phyloP scores from a whole-genome alignment of 2,888 invertebrate genomes.

The Norana najaformis region DNA sequence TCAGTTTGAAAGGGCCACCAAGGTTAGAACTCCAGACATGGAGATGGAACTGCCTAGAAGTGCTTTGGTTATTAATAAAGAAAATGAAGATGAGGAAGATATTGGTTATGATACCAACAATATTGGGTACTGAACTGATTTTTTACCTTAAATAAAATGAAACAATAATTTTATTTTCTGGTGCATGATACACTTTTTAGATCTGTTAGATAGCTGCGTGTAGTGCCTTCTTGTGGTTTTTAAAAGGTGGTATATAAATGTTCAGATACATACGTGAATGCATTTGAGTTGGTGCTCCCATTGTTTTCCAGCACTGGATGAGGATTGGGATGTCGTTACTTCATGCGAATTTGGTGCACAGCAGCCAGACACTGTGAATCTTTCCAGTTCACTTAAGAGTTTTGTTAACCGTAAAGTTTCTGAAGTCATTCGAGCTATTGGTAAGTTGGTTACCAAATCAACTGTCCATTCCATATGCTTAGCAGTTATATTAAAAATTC shows the following conservation, averaged over 20 bases:
- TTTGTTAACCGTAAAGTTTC: conserved; percentile 54
- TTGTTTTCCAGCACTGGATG: conserved; percentile 18
- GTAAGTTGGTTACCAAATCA: conserved; percentile 42
- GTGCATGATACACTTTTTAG: background rate
- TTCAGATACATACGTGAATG: background rate
- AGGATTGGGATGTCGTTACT: conserved; percentile 26
- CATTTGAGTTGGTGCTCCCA: background rate
- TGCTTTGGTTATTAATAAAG: background rate
- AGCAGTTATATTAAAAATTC: background rate
- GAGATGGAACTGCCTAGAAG: background rate
- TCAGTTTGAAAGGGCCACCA: background rate
- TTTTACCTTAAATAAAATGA: background rate
- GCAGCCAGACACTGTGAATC: background rate
- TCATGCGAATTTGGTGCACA: background rate
- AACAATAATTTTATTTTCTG: background rate
- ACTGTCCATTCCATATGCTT: background rate
- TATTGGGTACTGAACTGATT: background rate
- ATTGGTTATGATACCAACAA: background rate
- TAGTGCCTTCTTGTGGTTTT: background rate
- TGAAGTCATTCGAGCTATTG: conserved; percentile 57
- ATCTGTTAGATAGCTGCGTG: background rate
- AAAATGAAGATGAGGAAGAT: no score
- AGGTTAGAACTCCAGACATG: background rate
- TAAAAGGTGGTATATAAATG: background rate
- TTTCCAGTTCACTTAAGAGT: conserved; percentile 25